phyloP scores from a whole-genome alignment of 2,888 invertebrate genomes.

The Bhutanitis thaidina region DNA sequence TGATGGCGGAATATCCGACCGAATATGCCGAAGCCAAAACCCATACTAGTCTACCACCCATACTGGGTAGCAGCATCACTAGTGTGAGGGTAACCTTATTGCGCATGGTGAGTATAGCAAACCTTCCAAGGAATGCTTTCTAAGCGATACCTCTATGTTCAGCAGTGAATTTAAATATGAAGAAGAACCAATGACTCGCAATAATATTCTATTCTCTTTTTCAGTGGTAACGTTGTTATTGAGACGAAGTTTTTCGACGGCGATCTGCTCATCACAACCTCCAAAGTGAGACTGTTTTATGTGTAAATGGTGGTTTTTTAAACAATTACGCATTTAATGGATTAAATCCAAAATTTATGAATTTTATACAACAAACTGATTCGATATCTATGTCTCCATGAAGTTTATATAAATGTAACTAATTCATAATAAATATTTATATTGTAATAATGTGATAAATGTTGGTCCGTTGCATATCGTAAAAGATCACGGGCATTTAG shows the following conservation, averaged over 20 bases:
- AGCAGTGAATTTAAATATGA: too few species aligned
- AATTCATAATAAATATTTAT: background rate
- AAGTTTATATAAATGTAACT: too few species aligned
- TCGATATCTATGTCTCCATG: background rate
- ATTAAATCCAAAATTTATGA: conserved; percentile 7
- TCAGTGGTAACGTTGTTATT: conserved; percentile 96
- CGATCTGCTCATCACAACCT: conserved; percentile 95
- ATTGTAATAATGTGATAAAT: background rate
- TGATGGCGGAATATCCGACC: too few species aligned
- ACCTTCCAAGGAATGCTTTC: too few species aligned
- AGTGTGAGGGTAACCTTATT: too few species aligned
- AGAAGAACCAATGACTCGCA: too few species aligned
- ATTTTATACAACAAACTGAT: conserved; percentile 9
- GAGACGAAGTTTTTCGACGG: conserved; percentile 98
- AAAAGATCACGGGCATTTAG: background rate
- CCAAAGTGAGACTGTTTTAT: conserved; percentile 96
- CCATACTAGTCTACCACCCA: too few species aligned
- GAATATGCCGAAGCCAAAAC: too few species aligned
- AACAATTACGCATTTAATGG: conserved; percentile 9
- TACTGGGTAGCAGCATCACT: too few species aligned
- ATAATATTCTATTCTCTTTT: conserved; percentile 44
- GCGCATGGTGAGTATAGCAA: too few species aligned
- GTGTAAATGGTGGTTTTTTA: conserved; percentile 78
- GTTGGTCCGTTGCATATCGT: background rate
- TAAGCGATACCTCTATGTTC: too few species aligned